These are phyloP conservation scores for Diachrysia chrysitis DNA, from an alignment of 2,888 invertebrate genomes.

Conservation along the genomic window DNA sequence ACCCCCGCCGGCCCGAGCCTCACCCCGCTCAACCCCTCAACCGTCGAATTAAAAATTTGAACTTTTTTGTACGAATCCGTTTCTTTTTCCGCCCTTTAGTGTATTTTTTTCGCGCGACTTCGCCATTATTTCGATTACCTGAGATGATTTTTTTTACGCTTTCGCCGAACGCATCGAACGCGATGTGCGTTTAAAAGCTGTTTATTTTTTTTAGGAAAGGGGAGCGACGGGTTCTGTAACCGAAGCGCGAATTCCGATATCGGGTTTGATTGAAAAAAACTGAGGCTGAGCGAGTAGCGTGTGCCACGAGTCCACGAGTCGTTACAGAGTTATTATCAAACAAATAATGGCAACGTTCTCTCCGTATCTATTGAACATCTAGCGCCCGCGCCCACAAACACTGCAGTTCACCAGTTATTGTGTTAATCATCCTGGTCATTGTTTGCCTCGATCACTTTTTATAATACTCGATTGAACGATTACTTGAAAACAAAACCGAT, in stretches of 20 bases:
- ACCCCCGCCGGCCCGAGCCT: slow-evolving; percentile 39
- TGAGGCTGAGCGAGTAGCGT: slow-evolving; percentile 59
- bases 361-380: slow-evolving; percentile 40
- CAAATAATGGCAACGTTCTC: slow-evolving; percentile 33
- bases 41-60: slow-evolving; percentile 82
- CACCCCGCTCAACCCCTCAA: slow-evolving; percentile 67
- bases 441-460: slow-evolving; percentile 35
- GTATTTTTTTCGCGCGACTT: slow-evolving; percentile 87
- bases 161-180: slow-evolving; percentile 78
- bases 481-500: slow-evolving; percentile 35
- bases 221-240: slow-evolving; percentile 83
- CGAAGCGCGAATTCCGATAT: slow-evolving; percentile 88
- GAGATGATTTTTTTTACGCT: slow-evolving; percentile 83
- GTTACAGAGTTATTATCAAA: slow-evolving; percentile 58
- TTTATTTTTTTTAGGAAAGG: slow-evolving; percentile 86
- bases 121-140: slow-evolving; percentile 89
- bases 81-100: slow-evolving; percentile 88
- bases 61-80: slow-evolving; percentile 87
- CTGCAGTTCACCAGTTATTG: slow-evolving; percentile 19
- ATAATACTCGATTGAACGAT: slow-evolving; percentile 25
- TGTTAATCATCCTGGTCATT: slow-evolving; percentile 49
- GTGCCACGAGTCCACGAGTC: slow-evolving; percentile 61
- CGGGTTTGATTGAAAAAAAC: slow-evolving; percentile 78
- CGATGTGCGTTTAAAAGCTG: slow-evolving; percentile 88
- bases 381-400: slow-evolving; percentile 23